Evolutionary conservation across 2,113 vertebrate species (phyloP), one percentile per base, ranked within the genome.

Genomic region (Nesogale talazaci): DNA sequence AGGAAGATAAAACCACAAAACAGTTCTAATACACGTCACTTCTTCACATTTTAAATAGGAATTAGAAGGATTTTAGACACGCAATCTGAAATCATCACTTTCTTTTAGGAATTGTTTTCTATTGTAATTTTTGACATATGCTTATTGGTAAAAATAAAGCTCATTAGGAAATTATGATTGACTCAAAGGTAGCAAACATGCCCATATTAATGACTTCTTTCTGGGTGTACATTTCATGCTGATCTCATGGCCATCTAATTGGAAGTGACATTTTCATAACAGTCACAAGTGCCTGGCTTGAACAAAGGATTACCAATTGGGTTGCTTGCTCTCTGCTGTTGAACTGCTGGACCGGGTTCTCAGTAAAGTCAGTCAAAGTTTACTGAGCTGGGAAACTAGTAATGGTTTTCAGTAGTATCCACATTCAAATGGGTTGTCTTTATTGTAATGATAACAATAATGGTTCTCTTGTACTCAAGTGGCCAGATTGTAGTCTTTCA

Each of bases 161-260:
- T 86, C 34, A 86, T 52, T 52, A 52, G 46, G 46, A 77, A 74
- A 92, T 79, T 52, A 56, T 67, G 88, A 77, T 77, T 78, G 76
- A 92, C n/a, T 75, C 76, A 20, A 88, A 94, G 14, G 84, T 80
- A 11, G 76, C 27, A 93, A 93, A 83, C 70, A 40, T 61, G 67
- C 27, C 75, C 46, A 79, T 92, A 88, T 78, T 17, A 6, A 72
- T 83, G 72, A 76, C 42, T 87, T 84, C 3, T 74, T 88, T 84
- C 22, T 40, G 16, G 3, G 7, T 83, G 86, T 92, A 29, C 70
- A 83, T 75, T 91, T 92, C 81, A 89, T 87, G 93, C 59, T 83
- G 92, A 72, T 69, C 17, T 95, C 93, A 90, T 92, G 63, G 20
- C 3, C n/a, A 75, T 93, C 86, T 86, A 56, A 93, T 72, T 90